phyloP scores from a whole-genome alignment of 1,140 invertebrate genomes.

The Centruroides sculpturatus region DNA sequence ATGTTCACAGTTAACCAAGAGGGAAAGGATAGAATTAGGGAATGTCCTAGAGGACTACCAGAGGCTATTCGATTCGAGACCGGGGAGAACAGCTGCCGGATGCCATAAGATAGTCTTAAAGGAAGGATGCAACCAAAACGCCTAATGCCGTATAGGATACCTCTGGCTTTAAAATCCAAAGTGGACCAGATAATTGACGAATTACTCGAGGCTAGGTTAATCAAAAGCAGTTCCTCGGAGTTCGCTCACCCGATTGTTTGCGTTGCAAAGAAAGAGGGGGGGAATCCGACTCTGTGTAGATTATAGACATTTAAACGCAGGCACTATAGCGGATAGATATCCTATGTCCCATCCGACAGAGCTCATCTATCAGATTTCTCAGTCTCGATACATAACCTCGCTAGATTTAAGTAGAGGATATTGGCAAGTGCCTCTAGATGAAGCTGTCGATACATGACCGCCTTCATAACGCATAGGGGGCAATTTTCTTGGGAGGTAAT shows the following conservation, averaged over 20 bases:
- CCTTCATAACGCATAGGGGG: conserved; percentile 28
- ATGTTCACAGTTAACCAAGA: too few relatives aligned
- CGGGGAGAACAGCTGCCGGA: too few relatives aligned
- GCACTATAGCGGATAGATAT: conserved; percentile 31
- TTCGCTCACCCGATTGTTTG: conserved; percentile 27
- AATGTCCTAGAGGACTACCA: too few relatives aligned
- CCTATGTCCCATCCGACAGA: conserved; percentile 34
- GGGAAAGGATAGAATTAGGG: too few relatives aligned
- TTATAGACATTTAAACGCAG: conserved; percentile 32
- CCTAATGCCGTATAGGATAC: background rate
- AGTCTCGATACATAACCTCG: conserved; percentile 26
- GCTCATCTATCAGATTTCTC: conserved; percentile 25
- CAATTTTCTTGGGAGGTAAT: conserved; percentile 25
- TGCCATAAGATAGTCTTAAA: too few relatives aligned
- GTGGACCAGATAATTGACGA: background rate
- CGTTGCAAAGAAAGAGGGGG: conserved; percentile 32
- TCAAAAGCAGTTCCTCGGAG: background rate
- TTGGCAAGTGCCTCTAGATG: conserved; percentile 28
- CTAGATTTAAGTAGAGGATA: conserved; percentile 35
- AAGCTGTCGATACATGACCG: conserved; percentile 28
- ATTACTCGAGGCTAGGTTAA: background rate
- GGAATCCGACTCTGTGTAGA: conserved; percentile 35
- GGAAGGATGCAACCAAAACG: too few relatives aligned
- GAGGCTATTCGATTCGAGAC: too few relatives aligned
- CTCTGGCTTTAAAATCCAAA: background rate